Conservation (phyloP, 2,888 invertebrate species). For the Odontocolon sp. region DNA sequence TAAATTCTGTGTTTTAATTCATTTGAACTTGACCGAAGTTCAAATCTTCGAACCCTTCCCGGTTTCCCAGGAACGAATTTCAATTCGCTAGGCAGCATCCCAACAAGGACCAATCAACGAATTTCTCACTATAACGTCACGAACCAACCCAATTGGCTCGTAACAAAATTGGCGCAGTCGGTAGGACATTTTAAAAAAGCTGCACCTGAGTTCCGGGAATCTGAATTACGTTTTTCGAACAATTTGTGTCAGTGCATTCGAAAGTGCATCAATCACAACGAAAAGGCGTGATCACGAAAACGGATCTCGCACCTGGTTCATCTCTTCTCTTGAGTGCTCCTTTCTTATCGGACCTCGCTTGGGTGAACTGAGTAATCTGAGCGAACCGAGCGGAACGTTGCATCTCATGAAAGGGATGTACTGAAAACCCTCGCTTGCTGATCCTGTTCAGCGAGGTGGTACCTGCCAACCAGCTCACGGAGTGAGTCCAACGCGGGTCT, state of each 20-base stretch:
- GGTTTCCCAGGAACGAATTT: too few relatives aligned
- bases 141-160: too few relatives aligned
- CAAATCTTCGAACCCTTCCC: too few relatives aligned
- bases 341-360: not conserved
- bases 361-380: not conserved
- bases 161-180: too few relatives aligned
- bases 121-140: too few relatives aligned
- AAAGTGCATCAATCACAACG: not conserved
- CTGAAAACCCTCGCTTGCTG: not conserved
- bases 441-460: not conserved
- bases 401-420: not conserved
- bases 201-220: not conserved
- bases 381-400: not conserved
- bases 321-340: not conserved
- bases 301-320: not conserved
- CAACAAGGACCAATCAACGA: too few relatives aligned
- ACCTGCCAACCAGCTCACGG: not conserved
- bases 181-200: not conserved
- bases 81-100: too few relatives aligned
- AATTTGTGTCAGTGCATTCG: not conserved
- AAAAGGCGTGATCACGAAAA: not conserved
- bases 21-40: too few relatives aligned
- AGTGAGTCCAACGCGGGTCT: not conserved
- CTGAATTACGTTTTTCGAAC: not conserved
- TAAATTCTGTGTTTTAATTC: too few relatives aligned